Evolutionary conservation across 2,888 invertebrate genomes (phyloP).

Genomic region (Aplocera efformata): DNA sequence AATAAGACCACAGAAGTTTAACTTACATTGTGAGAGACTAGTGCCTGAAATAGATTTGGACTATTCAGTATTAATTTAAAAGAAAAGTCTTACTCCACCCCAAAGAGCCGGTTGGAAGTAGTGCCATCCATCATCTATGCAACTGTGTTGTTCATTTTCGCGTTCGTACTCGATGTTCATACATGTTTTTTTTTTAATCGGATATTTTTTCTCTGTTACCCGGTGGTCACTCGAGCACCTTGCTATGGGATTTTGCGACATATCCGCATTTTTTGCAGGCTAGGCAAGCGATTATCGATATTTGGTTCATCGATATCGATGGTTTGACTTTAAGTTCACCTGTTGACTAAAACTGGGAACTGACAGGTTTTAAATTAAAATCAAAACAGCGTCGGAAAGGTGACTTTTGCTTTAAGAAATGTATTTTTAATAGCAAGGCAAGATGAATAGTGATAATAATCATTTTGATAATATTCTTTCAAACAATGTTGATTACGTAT

Average conservation of each 20-base stretch:
- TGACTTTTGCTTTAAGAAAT: no score
- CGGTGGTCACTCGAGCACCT: slow-evolving; percentile 66
- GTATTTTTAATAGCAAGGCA: no score
- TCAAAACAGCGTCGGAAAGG: no score
- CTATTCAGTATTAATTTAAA: no score
- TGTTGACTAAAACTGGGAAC: neutral
- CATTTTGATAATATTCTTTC: no score
- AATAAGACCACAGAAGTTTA: no score
- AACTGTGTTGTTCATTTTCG: slow-evolving; percentile 54
- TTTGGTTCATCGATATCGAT: slow-evolving; percentile 20
- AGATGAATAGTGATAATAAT: no score
- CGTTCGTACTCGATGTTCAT: slow-evolving; percentile 23
- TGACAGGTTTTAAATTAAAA: no score
- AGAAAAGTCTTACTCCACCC: slow-evolving; percentile 24
- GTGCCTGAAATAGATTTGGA: no score
- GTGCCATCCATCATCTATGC: slow-evolving; percentile 66
- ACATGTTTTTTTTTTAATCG: slow-evolving; percentile 4
- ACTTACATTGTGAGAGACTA: no score
- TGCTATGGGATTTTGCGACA: slow-evolving; percentile 58
- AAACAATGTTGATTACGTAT: no score
- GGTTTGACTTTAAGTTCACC: neutral
- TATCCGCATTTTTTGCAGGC: slow-evolving; percentile 50
- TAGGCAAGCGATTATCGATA: slow-evolving; percentile 38
- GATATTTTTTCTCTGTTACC: slow-evolving; percentile 45
- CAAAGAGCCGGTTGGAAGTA: neutral